These are phyloP conservation scores for Platysteira castanea DNA, from an alignment of 2,113 vertebrate species.

Conservation along the genomic window DNA sequence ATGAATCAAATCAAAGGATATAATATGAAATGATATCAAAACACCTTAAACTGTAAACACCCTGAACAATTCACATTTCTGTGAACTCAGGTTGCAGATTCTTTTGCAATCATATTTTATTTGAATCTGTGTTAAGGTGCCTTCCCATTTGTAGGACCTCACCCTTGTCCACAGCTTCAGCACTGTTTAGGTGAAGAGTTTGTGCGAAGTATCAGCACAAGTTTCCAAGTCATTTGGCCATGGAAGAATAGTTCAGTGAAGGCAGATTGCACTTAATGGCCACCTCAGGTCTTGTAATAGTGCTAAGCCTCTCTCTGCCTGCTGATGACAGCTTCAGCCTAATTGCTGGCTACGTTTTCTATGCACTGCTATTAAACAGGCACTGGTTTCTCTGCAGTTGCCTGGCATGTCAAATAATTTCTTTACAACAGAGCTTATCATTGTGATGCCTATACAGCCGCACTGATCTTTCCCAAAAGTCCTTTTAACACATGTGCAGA, in stretches of 20 bases:
- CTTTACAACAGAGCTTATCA: slow-evolving; percentile 67
- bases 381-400: slow-evolving; percentile 51
- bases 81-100: background rate
- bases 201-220: background rate
- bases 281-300: slow-evolving; percentile 44
- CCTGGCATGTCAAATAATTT: slow-evolving; percentile 62
- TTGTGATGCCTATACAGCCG: slow-evolving; percentile 32
- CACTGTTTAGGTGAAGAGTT: background rate
- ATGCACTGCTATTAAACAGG: slow-evolving; percentile 35
- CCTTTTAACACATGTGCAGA: slow-evolving; percentile 58
- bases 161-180: background rate
- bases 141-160: background rate
- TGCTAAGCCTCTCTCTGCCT: slow-evolving; percentile 27
- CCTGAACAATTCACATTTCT: background rate
- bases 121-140: background rate
- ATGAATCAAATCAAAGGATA: slow-evolving; percentile 5
- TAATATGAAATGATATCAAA: slow-evolving; percentile 33
- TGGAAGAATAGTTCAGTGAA: background rate
- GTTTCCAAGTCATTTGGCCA: background rate
- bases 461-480: slow-evolving; percentile 60
- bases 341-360: slow-evolving; percentile 35
- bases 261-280: slow-evolving; percentile 33
- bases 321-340: slow-evolving; percentile 55
- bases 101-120: background rate
- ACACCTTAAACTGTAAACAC: background rate